Base-by-base conservation (phyloP, 1,140 invertebrate species). In the Notospermus geniculatus region DNA sequence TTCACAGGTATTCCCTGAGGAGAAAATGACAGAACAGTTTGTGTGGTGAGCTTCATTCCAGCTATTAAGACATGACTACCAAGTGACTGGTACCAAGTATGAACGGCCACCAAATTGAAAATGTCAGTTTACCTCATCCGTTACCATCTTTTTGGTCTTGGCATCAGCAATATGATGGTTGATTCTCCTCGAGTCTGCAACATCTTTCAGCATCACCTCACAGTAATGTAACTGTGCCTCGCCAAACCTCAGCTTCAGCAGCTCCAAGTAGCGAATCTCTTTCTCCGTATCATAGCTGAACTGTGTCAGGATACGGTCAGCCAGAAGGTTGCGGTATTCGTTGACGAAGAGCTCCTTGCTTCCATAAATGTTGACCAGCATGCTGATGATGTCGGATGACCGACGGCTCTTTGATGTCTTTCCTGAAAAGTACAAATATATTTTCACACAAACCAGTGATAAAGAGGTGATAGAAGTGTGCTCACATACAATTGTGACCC, bases 171-270 rank as follows among this genome's bases (percentile, higher is more conserved):
- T 91, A 65, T 91, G 87, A n/a, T 88, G 84, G 81, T 96, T 96
- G 45, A 97, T 92, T 64, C 84, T 77, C 66, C 83, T 83, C 9
- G 86, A 88, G 75, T 96, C 92, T 11, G 88, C 89, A 17, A 98
- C 89, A 80, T 98, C 96, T 78, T 97, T 97, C 28, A 99, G 80
- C 97, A 99, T 99, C 0, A 98, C 97, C 84, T 99, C 96, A 84
- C 97, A 99, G 67, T 91, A 92, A 82, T 98, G 93, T 32, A 99
- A 81, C 69, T 97, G 91, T 27, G 92, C 88, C 76, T 99, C 96
- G 0, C 95, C 96, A 85, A 99, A 99, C 60, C 86, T 85, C 41
- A 96, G 83, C 83, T 98, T 99, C 2, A 99, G 78, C 54, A 98
- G 82, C 80, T 99, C 96, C 28, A 99, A 83, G 78, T 99, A 97